A percentile compares a stretch with the other conserved stretches of the same genome.
phyloP scores from a whole-genome alignment of 1,140 invertebrate genomes.

The Brachionus calyciflorus region DNA sequence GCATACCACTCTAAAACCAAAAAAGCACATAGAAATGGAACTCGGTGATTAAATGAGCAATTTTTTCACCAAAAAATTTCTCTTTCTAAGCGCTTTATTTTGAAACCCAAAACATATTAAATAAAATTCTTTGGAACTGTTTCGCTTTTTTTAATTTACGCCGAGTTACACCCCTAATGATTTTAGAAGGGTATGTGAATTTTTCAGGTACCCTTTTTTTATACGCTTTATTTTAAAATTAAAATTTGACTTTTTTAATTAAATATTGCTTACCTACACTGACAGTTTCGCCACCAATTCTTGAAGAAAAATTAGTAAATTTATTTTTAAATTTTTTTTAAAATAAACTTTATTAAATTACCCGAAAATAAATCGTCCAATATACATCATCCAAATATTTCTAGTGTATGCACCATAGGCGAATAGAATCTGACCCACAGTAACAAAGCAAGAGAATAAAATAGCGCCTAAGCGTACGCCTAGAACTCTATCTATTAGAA shows the following conservation, averaged over 20 bases:
- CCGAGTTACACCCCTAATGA: too few species aligned
- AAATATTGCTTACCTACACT: not conserved
- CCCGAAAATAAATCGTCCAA: constrained; percentile 93
- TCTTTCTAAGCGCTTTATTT: too few species aligned
- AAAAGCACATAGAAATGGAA: too few species aligned
- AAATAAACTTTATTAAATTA: constrained; percentile 58
- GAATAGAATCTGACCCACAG: constrained; percentile 78
- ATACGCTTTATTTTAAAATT: too few species aligned
- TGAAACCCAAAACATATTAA: too few species aligned
- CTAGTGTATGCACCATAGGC: constrained; percentile 76
- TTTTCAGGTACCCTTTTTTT: too few species aligned
- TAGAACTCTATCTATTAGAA: constrained; percentile 63
- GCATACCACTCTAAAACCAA: too few species aligned
- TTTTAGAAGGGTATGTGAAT: too few species aligned
- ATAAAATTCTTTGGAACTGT: too few species aligned
- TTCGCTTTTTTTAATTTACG: too few species aligned
- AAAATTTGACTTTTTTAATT: not conserved
- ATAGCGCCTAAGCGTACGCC: constrained; percentile 86
- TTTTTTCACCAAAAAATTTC: too few species aligned
- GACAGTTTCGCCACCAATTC: constrained; percentile 44
- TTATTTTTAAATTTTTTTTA: constrained; percentile 2
- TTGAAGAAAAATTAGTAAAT: not conserved
- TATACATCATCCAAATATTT: constrained; percentile 78
- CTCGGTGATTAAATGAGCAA: too few species aligned
- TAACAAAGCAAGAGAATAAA: constrained; percentile 78